Percentiles rank a stretch among this genome's conserved stretches.
phyloP scores from a whole-genome alignment of 2,113 vertebrate genomes.

The Speoplatyrhinus poulsoni region DNA sequence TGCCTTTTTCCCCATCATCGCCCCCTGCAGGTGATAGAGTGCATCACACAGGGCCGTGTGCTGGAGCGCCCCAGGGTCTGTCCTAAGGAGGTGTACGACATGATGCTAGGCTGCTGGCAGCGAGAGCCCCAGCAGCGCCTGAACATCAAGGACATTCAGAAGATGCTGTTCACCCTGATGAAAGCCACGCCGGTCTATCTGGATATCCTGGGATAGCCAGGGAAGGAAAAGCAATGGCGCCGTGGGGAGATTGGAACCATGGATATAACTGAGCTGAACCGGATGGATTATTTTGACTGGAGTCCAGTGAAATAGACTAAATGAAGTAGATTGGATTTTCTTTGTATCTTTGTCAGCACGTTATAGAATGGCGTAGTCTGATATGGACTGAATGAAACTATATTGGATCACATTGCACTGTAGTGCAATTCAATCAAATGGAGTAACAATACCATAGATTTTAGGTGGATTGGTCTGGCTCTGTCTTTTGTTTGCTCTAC shows the following conservation, averaged over 20 bases:
- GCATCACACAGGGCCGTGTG: conserved; percentile 80
- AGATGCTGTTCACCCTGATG: conserved; percentile 74
- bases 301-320: background rate
- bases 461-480: background rate
- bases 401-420: conserved; percentile 12
- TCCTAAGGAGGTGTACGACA: conserved; percentile 79
- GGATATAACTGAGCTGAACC: background rate
- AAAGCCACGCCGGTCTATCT: conserved; percentile 81
- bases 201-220: conserved; percentile 77
- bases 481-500: background rate
- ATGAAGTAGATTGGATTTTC: background rate
- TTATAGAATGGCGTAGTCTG: background rate
- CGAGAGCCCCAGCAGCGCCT: conserved; percentile 81
- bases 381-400: background rate
- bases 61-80: conserved; percentile 79
- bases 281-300: too few species aligned
- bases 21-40: conserved; percentile 78
- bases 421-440: conserved; percentile 2
- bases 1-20: conserved; percentile 12
- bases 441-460: conserved; percentile 2
- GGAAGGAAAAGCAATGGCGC: background rate
- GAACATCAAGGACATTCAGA: conserved; percentile 82
- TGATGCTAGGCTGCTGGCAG: conserved; percentile 84
- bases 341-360: background rate
- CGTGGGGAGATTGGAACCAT: background rate